Base-by-base conservation (phyloP, 2,113 vertebrate genomes). In the Hippocampus comes region DNA sequence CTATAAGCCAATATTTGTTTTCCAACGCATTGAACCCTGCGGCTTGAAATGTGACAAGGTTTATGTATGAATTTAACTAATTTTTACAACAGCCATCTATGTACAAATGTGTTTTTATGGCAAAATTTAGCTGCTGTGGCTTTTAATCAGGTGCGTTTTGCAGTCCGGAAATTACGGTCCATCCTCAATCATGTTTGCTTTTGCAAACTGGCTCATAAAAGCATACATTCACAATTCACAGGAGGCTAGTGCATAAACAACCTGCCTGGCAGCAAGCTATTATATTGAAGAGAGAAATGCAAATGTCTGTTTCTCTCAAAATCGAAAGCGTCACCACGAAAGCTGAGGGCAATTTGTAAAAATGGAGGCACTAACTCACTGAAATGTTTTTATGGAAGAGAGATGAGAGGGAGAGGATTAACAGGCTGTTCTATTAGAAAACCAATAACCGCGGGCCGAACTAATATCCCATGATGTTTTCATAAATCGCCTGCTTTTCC, bases 391-490 rank as follows among this genome's bases (percentile, higher is more conserved):
- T 73, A 86, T 84, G 81, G 78, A 86, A 74, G 76, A 77, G 76
- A 82, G 83, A 78, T 64, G 81, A 68, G 83, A 75, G 84, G 46
- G 57, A 75, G 78, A 77, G 86, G 87, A 91, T 91, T 91, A 92
- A 89, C 81, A 89, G 84, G 86, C 81, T 86, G 82, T 89, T 91
- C 87, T 84, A 89, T 89, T 89, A 89, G 77, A 84, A 88, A 90
- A 89, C 90, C 88, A 89, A 88, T 91, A 90, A 89, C 82, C 68
- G 77, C 70, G 68, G 79, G 77, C 83, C 86, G 73, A 86, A 83
- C 88, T 91, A 90, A 91, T 91, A 89, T 90, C 85, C 87, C 78
- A 68, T 84, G 87, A 89, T 89, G 89, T 85, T 87, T 90, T 87
- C 88, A 90, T 90, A 90, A 89, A 89, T 90, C 72, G 78, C 75